A percentile compares a stretch with the other conserved stretches of the same genome.
phyloP scores from a whole-genome alignment of 2,113 vertebrate species.

The Paraplagusia blochii region DNA sequence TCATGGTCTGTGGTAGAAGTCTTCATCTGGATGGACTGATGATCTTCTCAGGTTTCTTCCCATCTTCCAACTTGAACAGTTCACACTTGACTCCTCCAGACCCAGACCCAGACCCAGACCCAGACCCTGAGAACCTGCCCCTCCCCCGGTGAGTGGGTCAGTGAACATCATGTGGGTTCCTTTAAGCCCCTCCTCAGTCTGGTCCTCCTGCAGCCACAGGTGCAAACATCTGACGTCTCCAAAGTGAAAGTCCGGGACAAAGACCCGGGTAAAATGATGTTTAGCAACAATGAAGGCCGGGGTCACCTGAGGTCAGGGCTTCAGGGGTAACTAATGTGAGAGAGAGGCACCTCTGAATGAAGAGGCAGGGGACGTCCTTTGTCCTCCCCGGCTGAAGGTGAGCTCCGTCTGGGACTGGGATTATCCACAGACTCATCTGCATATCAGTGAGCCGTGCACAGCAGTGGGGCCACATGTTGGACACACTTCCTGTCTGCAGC shows the following conservation, averaged over 20 bases:
- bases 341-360: slow-evolving; percentile 51
- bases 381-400: slow-evolving; percentile 50
- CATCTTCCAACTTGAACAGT: too few relatives aligned
- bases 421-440: slow-evolving; percentile 51
- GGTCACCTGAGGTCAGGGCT: slow-evolving; percentile 31
- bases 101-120: too few relatives aligned
- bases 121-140: too few relatives aligned
- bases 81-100: too few relatives aligned
- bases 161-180: slow-evolving; percentile 7
- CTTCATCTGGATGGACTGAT: too few relatives aligned
- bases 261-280: slow-evolving; percentile 14
- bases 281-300: slow-evolving; percentile 25
- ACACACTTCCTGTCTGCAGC: too few relatives aligned
- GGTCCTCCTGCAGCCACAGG: slow-evolving; percentile 29
- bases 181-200: slow-evolving; percentile 22
- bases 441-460: too few relatives aligned
- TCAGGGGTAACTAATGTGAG: slow-evolving; percentile 34
- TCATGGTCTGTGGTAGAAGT: too few relatives aligned
- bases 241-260: slow-evolving; percentile 9
- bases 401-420: slow-evolving; percentile 58
- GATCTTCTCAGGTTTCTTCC: too few relatives aligned
- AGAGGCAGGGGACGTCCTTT: slow-evolving; percentile 54
- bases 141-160: slow-evolving; percentile 29
- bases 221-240: slow-evolving; percentile 24
- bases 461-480: too few relatives aligned